Evolutionary conservation across 2,797 vertebrate genomes (phyloP).

Genomic region (Sardinella longiceps): DNA sequence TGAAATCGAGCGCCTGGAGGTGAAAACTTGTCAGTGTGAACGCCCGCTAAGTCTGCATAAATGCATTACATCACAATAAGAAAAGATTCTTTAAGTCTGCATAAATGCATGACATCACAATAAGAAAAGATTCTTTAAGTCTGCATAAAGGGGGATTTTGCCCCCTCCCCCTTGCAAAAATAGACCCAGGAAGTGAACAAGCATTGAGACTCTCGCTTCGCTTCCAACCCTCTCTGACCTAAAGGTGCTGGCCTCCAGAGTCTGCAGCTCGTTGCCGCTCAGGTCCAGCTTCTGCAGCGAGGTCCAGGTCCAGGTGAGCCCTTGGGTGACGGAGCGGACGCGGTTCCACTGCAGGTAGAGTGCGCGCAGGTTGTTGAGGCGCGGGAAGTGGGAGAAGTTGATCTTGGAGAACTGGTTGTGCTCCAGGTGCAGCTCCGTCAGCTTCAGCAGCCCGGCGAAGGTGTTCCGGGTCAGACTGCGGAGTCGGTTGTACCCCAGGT

Average conservation of each 20-base stretch:
- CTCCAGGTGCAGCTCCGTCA: slow-evolving; percentile 94
- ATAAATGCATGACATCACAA: too few species aligned
- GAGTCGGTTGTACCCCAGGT: slow-evolving; percentile 95
- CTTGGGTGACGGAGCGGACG: slow-evolving; percentile 88
- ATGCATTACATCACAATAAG: too few species aligned
- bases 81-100: too few species aligned
- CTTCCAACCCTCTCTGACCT: too few species aligned
- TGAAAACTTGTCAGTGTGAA: too few species aligned
- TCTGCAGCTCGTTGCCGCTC: slow-evolving; percentile 92
- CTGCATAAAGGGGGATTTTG: too few species aligned
- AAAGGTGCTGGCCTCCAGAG: slow-evolving; percentile 87
- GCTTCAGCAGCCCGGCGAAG: slow-evolving; percentile 93
- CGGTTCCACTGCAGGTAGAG: slow-evolving; percentile 97
- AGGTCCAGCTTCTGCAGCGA: slow-evolving; percentile 97
- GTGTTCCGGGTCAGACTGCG: slow-evolving; percentile 92
- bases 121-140: too few species aligned
- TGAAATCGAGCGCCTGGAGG: too few species aligned
- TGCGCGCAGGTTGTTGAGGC: slow-evolving; percentile 90
- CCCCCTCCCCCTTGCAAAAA: too few species aligned
- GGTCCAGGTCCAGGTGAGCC: slow-evolving; percentile 95
- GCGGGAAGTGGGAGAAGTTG: slow-evolving; percentile 94
- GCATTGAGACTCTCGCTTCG: too few species aligned
- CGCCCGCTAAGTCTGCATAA: too few species aligned
- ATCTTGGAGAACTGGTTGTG: slow-evolving; percentile 99
- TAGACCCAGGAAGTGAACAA: too few species aligned